Evolutionary conservation across 2,797 vertebrate genomes (phyloP), one percentile per base, ranked within the genome.

Genomic region (Myotis myotis): DNA sequence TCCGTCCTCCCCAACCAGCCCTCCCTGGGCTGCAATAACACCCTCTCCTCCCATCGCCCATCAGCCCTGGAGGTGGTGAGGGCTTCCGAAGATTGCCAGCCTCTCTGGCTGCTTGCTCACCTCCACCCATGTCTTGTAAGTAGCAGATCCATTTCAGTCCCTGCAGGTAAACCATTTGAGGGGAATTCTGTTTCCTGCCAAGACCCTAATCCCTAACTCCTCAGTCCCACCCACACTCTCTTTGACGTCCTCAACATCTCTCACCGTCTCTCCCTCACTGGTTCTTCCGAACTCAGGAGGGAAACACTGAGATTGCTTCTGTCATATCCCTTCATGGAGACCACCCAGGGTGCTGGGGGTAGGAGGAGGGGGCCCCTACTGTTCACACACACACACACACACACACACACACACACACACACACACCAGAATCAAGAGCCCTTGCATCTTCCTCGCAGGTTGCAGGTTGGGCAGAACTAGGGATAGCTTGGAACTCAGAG

Each of bases 181-280:
- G 22, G n/a, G 30, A 68, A 20, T 17, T 76, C 72, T 30, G 51
- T 28, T 17, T 51, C 76, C 79, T 51, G 70, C 64, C 30, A 49
- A 71, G 51, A 57, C 20, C 81, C 89, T 82, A 66, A 75, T 8
- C 80, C 62, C 81, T 49, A 49, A n/a, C 5, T 36, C 30, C 49
- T 79, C 22, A 62, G 10, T 12, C 72, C 71, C 23, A 30, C 19
- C 25, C 76, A 64, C 41, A 5, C 22, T 25, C 33, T 51, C 51
- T 41, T 25, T 4, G 4, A 6, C 8, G 0, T 19, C 64, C 28
- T 49, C 36, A 0, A 1, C 44, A 6, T 23, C 47, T 44, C 60
- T 85, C 0, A 3, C 44, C 28, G 1, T 86, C 33, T 79, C 51
- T 78, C 57, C 13, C 9, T 25, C 36, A 22, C 23, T 38, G 81